phyloP scores from a whole-genome alignment of 2,113 vertebrate species.

The Rousettus leschenaultii region DNA sequence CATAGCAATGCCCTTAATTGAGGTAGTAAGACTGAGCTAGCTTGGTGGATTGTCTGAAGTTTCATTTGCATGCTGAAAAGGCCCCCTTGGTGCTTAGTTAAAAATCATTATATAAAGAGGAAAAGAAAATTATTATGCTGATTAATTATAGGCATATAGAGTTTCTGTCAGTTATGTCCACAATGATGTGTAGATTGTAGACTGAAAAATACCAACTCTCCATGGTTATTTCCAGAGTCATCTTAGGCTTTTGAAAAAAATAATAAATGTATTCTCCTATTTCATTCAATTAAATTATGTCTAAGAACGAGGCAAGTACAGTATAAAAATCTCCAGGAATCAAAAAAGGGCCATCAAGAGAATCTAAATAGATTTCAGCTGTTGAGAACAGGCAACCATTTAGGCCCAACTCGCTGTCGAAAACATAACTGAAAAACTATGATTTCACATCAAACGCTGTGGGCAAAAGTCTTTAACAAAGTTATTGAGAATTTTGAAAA shows the following conservation, averaged over 20 bases:
- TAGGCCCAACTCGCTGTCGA: slow-evolving; percentile 20
- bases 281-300: background rate
- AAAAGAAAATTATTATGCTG: background rate
- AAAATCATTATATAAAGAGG: background rate
- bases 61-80: slow-evolving; percentile 31
- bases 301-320: background rate
- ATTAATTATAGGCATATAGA: slow-evolving; percentile 16
- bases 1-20: background rate
- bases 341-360: background rate
- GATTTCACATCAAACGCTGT: background rate
- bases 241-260: background rate
- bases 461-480: background rate
- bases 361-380: slow-evolving; percentile 28
- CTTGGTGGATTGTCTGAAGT: background rate
- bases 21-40: background rate
- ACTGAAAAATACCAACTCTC: background rate
- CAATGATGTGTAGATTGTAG: background rate
- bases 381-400: slow-evolving; percentile 47
- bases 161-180: background rate
- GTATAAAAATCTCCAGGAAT: background rate
- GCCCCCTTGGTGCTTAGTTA: background rate
- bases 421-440: slow-evolving; percentile 18
- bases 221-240: slow-evolving; percentile 1
- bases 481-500: slow-evolving; percentile 45
- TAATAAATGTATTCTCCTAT: background rate